phyloP scores from a whole-genome alignment of 2,113 vertebrate genomes.

The Enhydra lutris region DNA sequence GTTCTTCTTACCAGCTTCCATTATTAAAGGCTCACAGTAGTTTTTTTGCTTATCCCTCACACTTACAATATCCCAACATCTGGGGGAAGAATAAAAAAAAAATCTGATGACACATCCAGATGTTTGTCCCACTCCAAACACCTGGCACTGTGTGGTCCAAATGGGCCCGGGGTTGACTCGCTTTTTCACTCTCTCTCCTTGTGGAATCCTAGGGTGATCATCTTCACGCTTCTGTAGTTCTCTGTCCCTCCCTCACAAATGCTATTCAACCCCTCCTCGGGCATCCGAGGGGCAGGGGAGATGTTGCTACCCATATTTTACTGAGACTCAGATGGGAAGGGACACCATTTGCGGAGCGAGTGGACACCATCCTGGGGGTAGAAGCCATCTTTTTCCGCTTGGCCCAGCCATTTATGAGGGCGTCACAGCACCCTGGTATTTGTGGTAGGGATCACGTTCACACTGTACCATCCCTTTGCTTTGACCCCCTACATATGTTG shows the following conservation, averaged over 20 bases:
- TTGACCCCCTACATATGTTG: not conserved
- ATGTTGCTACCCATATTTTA: not conserved
- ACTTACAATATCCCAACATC: slow-evolving; percentile 43
- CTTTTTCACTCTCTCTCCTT: not conserved
- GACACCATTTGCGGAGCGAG: not conserved
- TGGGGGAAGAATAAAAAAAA: slow-evolving; percentile 53
- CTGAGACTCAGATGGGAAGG: not conserved
- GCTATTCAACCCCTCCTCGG: not conserved
- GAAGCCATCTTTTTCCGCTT: not conserved
- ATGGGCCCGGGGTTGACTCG: not conserved
- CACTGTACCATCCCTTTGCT: not conserved
- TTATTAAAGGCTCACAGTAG: slow-evolving; percentile 43
- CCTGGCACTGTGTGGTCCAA: slow-evolving; percentile 31
- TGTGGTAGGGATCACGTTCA: not conserved
- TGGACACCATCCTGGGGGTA: not conserved
- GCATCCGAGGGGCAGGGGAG: not conserved
- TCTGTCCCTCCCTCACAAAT: not conserved
- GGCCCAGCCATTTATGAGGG: not conserved
- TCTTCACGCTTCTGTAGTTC: not conserved
- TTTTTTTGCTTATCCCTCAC: slow-evolving; percentile 36
- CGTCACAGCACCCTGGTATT: rapidly evolving
- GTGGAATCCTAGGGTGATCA: not conserved
- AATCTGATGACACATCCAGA: slow-evolving; percentile 46
- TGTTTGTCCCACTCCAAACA: slow-evolving; percentile 49
- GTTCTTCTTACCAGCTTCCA: not conserved